Evolutionary conservation across 1,140 invertebrate genomes (phyloP).

Genomic region (Formica selysi): DNA sequence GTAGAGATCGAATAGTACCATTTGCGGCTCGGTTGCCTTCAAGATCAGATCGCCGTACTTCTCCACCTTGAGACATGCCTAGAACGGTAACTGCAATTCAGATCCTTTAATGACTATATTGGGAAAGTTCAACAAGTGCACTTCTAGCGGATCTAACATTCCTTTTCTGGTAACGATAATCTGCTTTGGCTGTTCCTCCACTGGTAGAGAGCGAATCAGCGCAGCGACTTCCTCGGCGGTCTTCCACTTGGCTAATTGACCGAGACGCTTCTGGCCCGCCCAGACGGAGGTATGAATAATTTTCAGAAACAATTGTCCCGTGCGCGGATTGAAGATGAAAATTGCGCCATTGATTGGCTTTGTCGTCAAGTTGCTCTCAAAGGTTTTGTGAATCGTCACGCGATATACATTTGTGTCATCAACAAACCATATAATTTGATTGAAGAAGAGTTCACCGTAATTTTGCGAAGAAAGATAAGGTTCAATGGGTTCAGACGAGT

Average conservation of each 20-base stretch:
- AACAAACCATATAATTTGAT: constrained; percentile 99
- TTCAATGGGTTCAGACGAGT: constrained; percentile 99
- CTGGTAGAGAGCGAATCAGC: constrained; percentile 98
- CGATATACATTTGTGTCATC: constrained; percentile 99
- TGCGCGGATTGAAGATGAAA: constrained; percentile 99
- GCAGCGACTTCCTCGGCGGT: constrained; percentile 99
- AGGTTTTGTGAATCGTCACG: constrained; percentile 99
- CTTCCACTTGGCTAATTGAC: constrained; percentile 99
- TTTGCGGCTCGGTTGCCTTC: constrained; percentile 99
- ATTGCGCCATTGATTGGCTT: constrained; percentile 99
- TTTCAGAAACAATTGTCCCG: constrained; percentile 99
- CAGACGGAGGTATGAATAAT: constrained; percentile 99
- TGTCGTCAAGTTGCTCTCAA: constrained; percentile 99
- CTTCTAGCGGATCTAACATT: constrained; percentile 99
- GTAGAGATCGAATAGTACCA: constrained; percentile 99
- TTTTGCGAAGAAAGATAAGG: constrained; percentile 99
- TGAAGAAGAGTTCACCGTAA: constrained; percentile 99
- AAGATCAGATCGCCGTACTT: constrained; percentile 99
- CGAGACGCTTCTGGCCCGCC: constrained; percentile 98
- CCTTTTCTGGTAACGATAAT: constrained; percentile 99
- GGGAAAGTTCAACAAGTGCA: constrained; percentile 99
- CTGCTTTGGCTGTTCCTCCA: constrained; percentile 99
- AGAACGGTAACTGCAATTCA: constrained; percentile 99
- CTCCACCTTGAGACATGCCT: constrained; percentile 99
- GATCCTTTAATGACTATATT: constrained; percentile 99